Percentiles rank a stretch among this genome's conserved stretches.
phyloP scores from a whole-genome alignment of 2,888 invertebrate genomes.

The Chydorus sphaericus region DNA sequence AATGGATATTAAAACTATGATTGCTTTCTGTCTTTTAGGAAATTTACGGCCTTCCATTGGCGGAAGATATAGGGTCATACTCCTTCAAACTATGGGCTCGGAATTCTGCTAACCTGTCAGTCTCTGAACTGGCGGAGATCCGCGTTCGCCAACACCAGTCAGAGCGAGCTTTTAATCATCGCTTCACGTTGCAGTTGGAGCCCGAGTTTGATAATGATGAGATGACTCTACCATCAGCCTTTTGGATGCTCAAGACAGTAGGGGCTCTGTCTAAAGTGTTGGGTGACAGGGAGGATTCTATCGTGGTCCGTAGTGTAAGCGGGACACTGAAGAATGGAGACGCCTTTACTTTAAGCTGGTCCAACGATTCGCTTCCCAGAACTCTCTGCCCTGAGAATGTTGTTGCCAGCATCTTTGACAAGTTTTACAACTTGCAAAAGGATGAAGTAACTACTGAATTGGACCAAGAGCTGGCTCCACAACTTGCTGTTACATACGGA shows the following conservation, averaged over 20 bases:
- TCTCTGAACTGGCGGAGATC: constrained; percentile 51
- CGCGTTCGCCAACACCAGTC: constrained; percentile 68
- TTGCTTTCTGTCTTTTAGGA: no score
- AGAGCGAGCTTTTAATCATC: constrained; percentile 63
- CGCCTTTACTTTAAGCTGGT: constrained; percentile 56
- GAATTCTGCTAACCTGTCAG: constrained; percentile 58
- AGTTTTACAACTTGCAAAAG: constrained; percentile 19
- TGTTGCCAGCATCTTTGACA: constrained; percentile 32
- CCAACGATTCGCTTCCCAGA: constrained; percentile 69
- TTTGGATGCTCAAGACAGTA: constrained; percentile 61
- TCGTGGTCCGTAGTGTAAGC: constrained; percentile 46
- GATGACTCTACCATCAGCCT: constrained; percentile 35
- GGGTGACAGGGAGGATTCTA: constrained; percentile 41
- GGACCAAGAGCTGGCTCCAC: constrained; percentile 9
- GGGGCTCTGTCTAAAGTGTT: constrained; percentile 42
- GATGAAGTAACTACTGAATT: constrained; percentile 8
- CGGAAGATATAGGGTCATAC: constrained; percentile 67
- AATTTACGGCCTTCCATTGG: constrained; percentile 39
- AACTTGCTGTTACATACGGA: constrained; percentile 6
- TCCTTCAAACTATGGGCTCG: constrained; percentile 62
- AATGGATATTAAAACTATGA: no score
- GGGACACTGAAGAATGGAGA: constrained; percentile 38
- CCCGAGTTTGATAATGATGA: constrained; percentile 6
- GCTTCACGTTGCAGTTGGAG: constrained; percentile 51
- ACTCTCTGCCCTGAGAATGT: constrained; percentile 61